These are phyloP conservation scores for Nibea coibor DNA, from an alignment of 2,113 vertebrate species.

Conservation along the genomic window DNA sequence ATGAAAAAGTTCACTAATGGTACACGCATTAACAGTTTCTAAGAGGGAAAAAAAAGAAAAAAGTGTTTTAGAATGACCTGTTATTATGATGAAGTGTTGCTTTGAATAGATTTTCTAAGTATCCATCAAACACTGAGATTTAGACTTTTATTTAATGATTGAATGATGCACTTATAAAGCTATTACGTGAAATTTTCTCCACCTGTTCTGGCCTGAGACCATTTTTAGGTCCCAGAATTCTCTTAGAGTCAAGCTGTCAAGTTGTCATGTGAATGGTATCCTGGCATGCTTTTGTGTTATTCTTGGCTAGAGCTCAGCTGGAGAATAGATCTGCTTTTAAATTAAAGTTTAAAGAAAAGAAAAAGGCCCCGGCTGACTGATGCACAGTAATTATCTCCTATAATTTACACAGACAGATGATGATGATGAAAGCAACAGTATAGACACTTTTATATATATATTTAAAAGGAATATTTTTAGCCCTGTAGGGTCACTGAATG, in stretches of 20 bases:
- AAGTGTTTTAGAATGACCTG: not conserved
- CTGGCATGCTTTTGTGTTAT: constrained; percentile 9
- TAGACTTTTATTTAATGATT: not conserved
- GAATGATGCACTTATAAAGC: not conserved
- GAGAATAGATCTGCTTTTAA: constrained; percentile 15
- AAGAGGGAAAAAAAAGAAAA: no score
- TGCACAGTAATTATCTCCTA: not conserved
- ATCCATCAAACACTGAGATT: not conserved
- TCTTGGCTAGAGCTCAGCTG: not conserved
- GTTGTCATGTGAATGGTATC: constrained; percentile 7
- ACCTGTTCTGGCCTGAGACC: not conserved
- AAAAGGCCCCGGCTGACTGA: not conserved
- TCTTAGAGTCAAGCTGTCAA: not conserved
- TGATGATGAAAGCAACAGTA: not conserved
- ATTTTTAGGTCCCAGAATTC: not conserved
- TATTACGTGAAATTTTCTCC: constrained; percentile 9
- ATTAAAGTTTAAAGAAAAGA: constrained; percentile 1
- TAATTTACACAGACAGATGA: not conserved
- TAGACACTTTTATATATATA: no score
- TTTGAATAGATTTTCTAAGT: not conserved
- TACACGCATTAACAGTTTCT: not conserved
- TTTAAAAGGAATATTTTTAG: constrained; percentile 16
- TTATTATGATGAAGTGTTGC: not conserved
- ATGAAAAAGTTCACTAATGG: not conserved
- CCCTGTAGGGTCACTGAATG: not conserved